These are phyloP conservation scores for Turdus rufiventris DNA, from an alignment of 2,113 vertebrate genomes.

Conservation along the genomic window DNA sequence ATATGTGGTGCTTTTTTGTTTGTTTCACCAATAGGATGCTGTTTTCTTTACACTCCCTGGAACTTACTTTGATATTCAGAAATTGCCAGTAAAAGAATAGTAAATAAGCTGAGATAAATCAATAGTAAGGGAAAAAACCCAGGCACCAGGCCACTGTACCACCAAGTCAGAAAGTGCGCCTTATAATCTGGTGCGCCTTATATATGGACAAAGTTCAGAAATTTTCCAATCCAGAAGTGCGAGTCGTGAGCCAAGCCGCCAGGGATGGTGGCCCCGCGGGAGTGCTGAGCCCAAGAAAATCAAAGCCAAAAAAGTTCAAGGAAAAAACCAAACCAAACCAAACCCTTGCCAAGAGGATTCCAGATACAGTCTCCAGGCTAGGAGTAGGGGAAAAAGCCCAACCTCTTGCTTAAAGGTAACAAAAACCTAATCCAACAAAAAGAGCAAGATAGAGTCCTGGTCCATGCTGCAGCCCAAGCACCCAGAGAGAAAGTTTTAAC, in stretches of 20 bases:
- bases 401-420: background rate
- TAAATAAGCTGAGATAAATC: background rate
- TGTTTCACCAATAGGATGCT: background rate
- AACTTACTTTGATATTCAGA: background rate
- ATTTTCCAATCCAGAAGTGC: no score
- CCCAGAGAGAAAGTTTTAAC: background rate
- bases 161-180: background rate
- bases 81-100: background rate
- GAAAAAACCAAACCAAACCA: background rate
- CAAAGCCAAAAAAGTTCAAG: background rate
- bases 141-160: background rate
- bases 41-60: background rate
- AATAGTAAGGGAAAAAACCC: rapidly evolving
- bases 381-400: background rate
- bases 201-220: no score
- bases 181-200: no score
- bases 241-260: no score
- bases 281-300: no score
- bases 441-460: background rate
- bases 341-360: background rate
- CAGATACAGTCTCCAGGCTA: background rate
- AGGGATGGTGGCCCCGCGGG: no score
- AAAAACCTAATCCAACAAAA: background rate
- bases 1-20: no score
- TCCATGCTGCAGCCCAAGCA: rapidly evolving